Base-by-base conservation (phyloP, 2,888 invertebrate species). In the Molorchus minor region DNA sequence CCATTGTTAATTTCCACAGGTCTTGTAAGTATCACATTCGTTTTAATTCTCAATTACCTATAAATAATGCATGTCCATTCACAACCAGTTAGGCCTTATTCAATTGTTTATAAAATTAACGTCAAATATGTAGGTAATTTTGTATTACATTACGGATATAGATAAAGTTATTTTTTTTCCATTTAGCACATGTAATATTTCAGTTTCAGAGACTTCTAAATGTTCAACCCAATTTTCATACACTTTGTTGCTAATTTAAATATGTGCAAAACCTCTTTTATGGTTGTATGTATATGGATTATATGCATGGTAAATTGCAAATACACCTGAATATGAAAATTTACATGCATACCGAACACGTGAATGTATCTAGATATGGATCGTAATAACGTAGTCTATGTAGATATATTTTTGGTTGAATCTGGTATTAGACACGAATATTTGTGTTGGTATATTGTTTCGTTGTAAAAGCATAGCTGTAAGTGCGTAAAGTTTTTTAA, bases 361-460 rank as follows among this genome's bases (percentile, higher is more conserved):
- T 51, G 36, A 51, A 36, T 25, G 41, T 41, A 52, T 52, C 41
- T 29, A 52, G 29, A 52, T 41, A 41, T 17, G 30, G 17, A 52
- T 41, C 52, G 36, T 52, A 52, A 52, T 52, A 52, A 33, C 41
- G 41, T 13, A 25, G 41, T 30, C 17, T 52, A 30, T 19, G 41
- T 20, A 16, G 33, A 52, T 30, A 29, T 21, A 52, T 52, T 52
- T 52, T 52, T 41, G 30, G 40, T 41, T 16, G 30, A 52, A 52
- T 52, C 41, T 36, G 30, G 41, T 41, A 52, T 52, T 52, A 52
- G 36, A 40, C 52, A 52, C 40, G 40, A 52, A 52, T 29, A n/a
- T 38, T 51, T 38, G 38, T 36, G 36, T 13, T 36, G 38, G 21
- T 38, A 16, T 51, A 36, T 36, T 36, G 10, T 12, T 10, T 16